phyloP scores from a whole-genome alignment of 1,140 invertebrate species.

The Pinna nobilis region DNA sequence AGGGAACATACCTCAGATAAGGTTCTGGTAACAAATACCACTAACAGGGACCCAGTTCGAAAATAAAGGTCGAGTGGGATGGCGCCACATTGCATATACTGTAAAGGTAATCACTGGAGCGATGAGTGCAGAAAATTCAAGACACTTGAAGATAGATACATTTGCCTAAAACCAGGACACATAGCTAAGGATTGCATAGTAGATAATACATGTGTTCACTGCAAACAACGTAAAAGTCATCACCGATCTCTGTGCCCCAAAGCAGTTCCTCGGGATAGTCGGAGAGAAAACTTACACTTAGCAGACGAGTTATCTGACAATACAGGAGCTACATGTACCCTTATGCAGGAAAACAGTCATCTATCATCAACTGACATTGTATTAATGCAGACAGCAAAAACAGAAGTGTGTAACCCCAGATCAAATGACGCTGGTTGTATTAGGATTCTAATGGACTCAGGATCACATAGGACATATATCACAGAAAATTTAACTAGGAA shows the following conservation, averaged over 20 bases:
- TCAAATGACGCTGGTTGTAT: not conserved
- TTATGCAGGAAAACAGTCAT: not conserved
- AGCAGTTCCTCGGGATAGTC: not conserved
- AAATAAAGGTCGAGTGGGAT: no score
- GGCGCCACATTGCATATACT: conserved; percentile 32
- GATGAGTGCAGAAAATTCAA: conserved; percentile 26
- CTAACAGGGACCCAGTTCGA: no score
- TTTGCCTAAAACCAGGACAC: conserved; percentile 26
- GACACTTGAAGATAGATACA: conserved; percentile 6
- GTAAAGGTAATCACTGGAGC: conserved; percentile 24
- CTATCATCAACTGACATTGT: conserved; percentile 31
- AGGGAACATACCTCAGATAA: no score
- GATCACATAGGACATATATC: conserved; percentile 39
- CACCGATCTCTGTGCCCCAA: conserved; percentile 24
- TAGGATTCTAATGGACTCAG: conserved; percentile 37
- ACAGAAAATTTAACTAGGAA: conserved; percentile 25
- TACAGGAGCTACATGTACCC: not conserved
- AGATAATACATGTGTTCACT: conserved; percentile 15
- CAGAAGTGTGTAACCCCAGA: conserved; percentile 4
- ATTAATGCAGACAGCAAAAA: conserved; percentile 30
- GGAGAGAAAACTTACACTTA: conserved; percentile 4
- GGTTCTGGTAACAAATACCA: no score
- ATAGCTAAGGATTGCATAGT: not conserved
- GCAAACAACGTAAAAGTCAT: not conserved
- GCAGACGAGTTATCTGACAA: conserved; percentile 2